These are phyloP conservation scores for Campopleginae sp. DNA, from an alignment of 2,888 invertebrate genomes.

Conservation along the genomic window DNA sequence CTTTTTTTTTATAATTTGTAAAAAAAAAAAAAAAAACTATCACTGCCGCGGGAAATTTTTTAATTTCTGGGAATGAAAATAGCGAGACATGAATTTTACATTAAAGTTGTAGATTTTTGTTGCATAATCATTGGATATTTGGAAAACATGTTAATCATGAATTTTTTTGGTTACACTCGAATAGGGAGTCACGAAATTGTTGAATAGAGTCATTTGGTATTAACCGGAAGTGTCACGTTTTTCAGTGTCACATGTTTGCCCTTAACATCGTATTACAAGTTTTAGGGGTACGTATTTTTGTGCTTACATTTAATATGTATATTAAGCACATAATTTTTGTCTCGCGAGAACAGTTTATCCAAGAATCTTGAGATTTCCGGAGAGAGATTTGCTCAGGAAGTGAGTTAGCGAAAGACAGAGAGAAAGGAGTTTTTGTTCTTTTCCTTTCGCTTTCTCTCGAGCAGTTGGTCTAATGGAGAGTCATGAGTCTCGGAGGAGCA, in stretches of 20 bases:
- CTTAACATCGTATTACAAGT: neutral
- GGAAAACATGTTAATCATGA: neutral
- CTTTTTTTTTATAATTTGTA: neutral
- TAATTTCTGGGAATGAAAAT: neutral
- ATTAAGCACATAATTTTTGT: slow-evolving; percentile 39
- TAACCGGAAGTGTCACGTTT: neutral
- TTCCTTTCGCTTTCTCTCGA: slow-evolving; percentile 20
- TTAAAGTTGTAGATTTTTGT: neutral
- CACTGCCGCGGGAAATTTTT: neutral
- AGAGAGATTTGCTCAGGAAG: neutral
- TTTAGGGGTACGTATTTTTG: neutral
- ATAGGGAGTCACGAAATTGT: neutral
- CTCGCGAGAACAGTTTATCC: slow-evolving; percentile 62
- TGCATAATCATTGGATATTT: too few species aligned
- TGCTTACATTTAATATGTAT: slow-evolving; percentile 34
- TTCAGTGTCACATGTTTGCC: neutral
- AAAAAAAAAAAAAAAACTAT: neutral
- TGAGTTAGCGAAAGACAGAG: neutral
- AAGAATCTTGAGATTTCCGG: slow-evolving; percentile 34
- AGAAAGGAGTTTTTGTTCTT: slow-evolving; percentile 6
- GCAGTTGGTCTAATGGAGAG: slow-evolving; percentile 66
- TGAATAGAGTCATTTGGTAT: neutral
- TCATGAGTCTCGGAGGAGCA: slow-evolving; percentile 66
- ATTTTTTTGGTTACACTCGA: neutral
- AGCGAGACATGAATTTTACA: neutral